Conservation (phyloP, 2,797 vertebrate genomes). For the Vespertilio murinus region DNA sequence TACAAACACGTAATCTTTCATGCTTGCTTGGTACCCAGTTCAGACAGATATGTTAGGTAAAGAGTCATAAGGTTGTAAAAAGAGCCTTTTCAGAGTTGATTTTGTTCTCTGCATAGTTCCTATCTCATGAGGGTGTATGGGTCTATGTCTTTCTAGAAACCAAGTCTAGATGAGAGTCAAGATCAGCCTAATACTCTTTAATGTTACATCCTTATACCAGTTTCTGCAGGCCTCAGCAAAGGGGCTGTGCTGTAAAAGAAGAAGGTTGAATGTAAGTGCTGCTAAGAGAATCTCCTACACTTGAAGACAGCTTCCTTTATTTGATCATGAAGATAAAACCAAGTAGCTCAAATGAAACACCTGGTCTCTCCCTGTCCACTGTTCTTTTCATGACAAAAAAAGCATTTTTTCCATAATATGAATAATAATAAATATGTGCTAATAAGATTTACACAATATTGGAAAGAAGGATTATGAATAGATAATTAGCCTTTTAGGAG, state of each 20-base stretch:
- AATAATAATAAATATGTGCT: constrained; percentile 45
- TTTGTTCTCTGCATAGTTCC: neutral
- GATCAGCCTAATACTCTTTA: neutral
- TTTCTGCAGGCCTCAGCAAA: neutral
- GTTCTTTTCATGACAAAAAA: constrained; percentile 41
- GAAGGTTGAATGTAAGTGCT: neutral
- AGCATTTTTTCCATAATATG: constrained; percentile 51
- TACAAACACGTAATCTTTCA: neutral
- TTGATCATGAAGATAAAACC: constrained; percentile 14
- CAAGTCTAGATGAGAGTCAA: neutral
- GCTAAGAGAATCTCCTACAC: neutral
- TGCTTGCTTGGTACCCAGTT: neutral
- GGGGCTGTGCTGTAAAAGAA: neutral
- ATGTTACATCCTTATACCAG: neutral
- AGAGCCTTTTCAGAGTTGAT: neutral
- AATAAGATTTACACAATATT: constrained; percentile 68
- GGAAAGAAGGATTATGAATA: constrained; percentile 56
- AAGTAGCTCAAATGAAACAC: constrained; percentile 37
- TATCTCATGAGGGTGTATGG: neutral
- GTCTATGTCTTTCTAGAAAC: constrained; percentile 3
- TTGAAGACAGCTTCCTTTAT: neutral
- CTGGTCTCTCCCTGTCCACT: neutral
- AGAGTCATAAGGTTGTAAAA: neutral
- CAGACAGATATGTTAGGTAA: neutral
- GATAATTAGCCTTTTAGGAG: constrained; percentile 75